phyloP scores from a whole-genome alignment of 2,113 vertebrate species.

The Python bivittatus region DNA sequence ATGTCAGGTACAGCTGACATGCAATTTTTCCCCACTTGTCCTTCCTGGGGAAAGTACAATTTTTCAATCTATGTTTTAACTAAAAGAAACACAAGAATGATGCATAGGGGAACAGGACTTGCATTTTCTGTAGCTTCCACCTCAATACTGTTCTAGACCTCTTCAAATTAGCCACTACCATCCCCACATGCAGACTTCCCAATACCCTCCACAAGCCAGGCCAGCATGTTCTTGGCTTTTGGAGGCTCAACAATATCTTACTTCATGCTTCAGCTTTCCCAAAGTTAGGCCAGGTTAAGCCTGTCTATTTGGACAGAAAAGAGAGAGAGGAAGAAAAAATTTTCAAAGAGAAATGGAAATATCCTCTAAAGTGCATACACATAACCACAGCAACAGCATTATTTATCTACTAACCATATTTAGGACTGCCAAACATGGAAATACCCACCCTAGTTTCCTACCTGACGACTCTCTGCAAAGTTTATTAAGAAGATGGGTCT shows the following conservation, averaged over 20 bases:
- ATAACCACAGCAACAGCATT: background rate
- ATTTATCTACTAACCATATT: background rate
- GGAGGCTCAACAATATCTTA: background rate
- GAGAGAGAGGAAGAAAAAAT: constrained; percentile 2
- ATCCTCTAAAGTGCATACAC: background rate
- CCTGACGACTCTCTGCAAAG: constrained; percentile 90
- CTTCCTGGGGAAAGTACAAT: background rate
- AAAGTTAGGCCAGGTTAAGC: constrained; percentile 19
- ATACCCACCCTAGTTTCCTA: constrained; percentile 44
- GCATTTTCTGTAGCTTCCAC: background rate
- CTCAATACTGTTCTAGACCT: too few species aligned
- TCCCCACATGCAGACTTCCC: background rate
- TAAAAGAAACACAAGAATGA: background rate
- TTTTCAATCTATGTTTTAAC: background rate
- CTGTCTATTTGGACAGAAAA: constrained; percentile 7
- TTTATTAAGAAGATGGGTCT: constrained; percentile 91
- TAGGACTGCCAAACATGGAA: background rate
- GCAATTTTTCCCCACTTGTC: too few species aligned
- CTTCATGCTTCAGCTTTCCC: constrained; percentile 3
- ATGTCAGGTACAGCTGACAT: background rate
- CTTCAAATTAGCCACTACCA: background rate
- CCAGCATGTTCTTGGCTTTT: background rate
- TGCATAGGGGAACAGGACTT: background rate
- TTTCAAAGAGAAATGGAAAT: background rate
- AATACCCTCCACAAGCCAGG: background rate